phyloP scores from a whole-genome alignment of 2,888 invertebrate genomes.

The Parelbella ahira region DNA sequence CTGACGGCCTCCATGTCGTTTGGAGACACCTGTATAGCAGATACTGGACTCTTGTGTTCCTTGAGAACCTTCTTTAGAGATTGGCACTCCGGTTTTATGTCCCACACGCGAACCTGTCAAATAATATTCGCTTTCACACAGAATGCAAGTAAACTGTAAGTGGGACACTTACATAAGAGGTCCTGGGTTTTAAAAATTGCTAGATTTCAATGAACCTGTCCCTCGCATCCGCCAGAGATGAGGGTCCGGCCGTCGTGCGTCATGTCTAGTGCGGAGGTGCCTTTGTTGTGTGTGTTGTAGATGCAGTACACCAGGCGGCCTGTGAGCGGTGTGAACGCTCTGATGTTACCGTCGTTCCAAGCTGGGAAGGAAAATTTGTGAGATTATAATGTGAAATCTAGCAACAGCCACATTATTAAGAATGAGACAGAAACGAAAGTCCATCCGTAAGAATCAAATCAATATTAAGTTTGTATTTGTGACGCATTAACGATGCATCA shows the following conservation, averaged over 20 bases:
- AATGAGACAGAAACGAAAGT: no score
- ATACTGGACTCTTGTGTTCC: conserved; percentile 94
- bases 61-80: conserved; percentile 87
- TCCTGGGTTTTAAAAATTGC: no score
- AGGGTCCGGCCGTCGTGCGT: conserved; percentile 85
- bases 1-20: conserved; percentile 92
- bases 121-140: no score
- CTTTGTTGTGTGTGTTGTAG: conserved; percentile 93
- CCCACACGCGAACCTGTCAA: conserved; percentile 87
- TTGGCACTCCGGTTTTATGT: conserved; percentile 84
- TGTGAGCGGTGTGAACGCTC: conserved; percentile 90
- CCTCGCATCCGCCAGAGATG: conserved; percentile 95
- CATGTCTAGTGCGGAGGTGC: conserved; percentile 90
- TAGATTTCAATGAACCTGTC: no score
- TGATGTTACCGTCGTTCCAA: conserved; percentile 91
- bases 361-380: no score
- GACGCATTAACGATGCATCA: no score
- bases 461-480: no score
- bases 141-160: no score
- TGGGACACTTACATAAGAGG: no score
- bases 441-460: no score
- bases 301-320: conserved; percentile 91
- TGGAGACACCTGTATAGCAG: conserved; percentile 88
- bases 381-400: no score
- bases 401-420: no score